These are phyloP conservation scores for Panthera tigris DNA, from an alignment of 2,113 vertebrate genomes.

Conservation along the genomic window DNA sequence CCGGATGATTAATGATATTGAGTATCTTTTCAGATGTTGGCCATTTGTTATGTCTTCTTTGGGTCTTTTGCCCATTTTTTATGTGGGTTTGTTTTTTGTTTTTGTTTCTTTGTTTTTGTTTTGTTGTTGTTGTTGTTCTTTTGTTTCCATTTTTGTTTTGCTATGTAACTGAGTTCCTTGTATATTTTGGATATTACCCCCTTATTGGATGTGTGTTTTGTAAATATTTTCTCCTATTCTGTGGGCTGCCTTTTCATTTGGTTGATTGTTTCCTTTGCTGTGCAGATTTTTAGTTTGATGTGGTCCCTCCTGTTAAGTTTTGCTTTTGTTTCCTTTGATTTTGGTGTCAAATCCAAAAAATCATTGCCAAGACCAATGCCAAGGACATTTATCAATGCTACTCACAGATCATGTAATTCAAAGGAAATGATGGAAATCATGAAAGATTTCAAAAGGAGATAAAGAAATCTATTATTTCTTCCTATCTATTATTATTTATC, in stretches of 20 bases:
- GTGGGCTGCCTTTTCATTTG: neutral
- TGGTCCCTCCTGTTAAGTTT: neutral
- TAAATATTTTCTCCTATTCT: neutral
- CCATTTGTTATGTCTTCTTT: neutral
- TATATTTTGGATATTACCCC: neutral
- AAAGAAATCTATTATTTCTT: neutral
- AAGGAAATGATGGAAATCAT: neutral
- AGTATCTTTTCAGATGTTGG: neutral
- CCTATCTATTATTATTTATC: no score
- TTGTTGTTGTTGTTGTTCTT: neutral
- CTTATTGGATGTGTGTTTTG: neutral
- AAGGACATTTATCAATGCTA: neutral
- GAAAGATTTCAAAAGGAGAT: neutral
- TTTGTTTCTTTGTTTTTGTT: neutral
- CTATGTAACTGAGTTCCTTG: neutral
- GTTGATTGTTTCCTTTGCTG: neutral
- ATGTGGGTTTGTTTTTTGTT: neutral
- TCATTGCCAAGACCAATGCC: neutral
- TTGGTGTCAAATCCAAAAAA: neutral
- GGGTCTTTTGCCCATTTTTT: neutral
- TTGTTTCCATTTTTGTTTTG: neutral
- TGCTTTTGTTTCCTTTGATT: neutral
- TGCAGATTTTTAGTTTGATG: neutral
- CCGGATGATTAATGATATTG: neutral
- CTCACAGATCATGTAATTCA: neutral